Conservation (phyloP, 2,113 vertebrate genomes). For the Crotalus helleri region DNA sequence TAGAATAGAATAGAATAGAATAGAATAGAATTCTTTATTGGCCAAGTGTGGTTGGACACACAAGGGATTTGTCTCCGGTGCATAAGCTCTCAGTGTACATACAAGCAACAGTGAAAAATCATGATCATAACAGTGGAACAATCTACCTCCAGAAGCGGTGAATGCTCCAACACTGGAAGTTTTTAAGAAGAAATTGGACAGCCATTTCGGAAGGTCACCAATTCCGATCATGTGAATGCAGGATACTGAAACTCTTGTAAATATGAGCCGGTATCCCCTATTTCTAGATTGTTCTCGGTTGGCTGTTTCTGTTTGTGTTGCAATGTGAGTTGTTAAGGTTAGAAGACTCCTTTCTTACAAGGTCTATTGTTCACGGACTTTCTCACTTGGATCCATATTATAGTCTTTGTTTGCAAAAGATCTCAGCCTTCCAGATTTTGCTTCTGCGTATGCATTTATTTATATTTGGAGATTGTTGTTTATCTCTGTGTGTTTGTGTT, state of each 20-base stretch:
- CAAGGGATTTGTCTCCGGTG: too few relatives aligned
- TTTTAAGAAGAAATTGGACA: too few relatives aligned
- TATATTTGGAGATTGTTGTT: not conserved
- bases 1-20: too few relatives aligned
- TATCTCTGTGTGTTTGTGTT: not conserved
- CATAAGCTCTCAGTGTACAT: too few relatives aligned
- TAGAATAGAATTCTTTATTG: too few relatives aligned
- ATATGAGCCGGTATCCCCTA: not conserved
- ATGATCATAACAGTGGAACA: too few relatives aligned
- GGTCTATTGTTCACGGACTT: not conserved
- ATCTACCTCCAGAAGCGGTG: too few relatives aligned
- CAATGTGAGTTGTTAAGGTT: not conserved
- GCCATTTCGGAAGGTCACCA: too few relatives aligned
- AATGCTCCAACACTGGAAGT: too few relatives aligned
- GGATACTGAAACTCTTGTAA: not conserved
- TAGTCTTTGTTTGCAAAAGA: not conserved
- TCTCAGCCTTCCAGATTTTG: not conserved
- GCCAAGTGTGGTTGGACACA: too few relatives aligned
- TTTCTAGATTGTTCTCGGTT: not conserved
- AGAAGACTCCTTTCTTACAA: not conserved
- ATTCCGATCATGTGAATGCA: not conserved
- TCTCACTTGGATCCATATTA: not conserved
- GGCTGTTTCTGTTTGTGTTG: not conserved
- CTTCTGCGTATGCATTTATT: not conserved
- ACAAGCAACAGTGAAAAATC: too few relatives aligned